Base-by-base conservation (phyloP, 2,113 vertebrate genomes). In the Rhagologus leucostigma region DNA sequence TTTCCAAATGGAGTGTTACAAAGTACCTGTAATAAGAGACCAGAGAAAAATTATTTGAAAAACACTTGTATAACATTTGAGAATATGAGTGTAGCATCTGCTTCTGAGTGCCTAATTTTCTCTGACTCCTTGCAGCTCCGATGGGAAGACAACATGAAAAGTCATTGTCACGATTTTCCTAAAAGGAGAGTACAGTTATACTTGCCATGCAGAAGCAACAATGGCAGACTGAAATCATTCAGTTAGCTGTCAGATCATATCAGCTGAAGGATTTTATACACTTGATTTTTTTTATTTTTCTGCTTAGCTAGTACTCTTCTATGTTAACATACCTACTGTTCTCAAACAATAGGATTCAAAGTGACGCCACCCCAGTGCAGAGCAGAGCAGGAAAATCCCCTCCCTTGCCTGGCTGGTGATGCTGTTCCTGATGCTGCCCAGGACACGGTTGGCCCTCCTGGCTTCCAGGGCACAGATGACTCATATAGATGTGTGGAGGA, bases 391-490 rank as follows among this genome's bases (percentile, higher is more conserved):
- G 8, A 81, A 8, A 74, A 44, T 52, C 22, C 39, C 33, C 22
- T 65, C 37, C 5, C 44, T 65, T 22, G 10, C 22, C 44, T 0
- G 0, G 27, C 18, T 81, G 37, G 5, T 0, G 0, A 44, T 44
- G 37, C 32, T 65, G 44, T 37, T 12, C 27, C 52, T 44, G 26
- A 42, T 33, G 76, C 4, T 0, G 17, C 30, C 21, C 20, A 56
- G 42, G 26, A 37, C 22, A 32, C 1, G 10, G 9, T 1, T 52
- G 14, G 13, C 11, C 6, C 8, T 50, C 19, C 22, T 50, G 59
- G 3, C n/a, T 55, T n/a, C 33, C 27, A 16, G 18, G 27, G 12
- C 37, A 56, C 18, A 11, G 15, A 7, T 50, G 52, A 1, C 22
- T 50, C 26, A 57, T 22, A 27, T 0, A 39, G 10, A 8, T 15